phyloP scores from a whole-genome alignment of 1,140 invertebrate species.

The Heliothis virescens region DNA sequence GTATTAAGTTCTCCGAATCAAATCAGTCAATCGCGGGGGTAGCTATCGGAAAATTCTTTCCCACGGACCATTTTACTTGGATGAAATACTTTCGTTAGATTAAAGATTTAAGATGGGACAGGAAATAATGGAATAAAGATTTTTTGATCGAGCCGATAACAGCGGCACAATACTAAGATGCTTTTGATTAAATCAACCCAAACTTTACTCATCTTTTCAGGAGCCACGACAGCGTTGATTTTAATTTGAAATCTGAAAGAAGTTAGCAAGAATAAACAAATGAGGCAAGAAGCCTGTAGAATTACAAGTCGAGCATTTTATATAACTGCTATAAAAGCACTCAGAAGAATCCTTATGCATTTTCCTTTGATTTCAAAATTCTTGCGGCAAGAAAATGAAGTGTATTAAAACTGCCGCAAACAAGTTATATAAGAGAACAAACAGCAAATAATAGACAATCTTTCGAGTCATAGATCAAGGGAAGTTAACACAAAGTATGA shows the following conservation, averaged over 20 bases:
- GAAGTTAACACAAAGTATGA: background rate
- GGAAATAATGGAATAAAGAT: background rate
- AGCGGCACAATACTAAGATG: too few species aligned
- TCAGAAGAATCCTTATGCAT: background rate
- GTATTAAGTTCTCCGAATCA: conserved; percentile 1
- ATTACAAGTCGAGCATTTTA: too few species aligned
- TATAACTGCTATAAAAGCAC: too few species aligned
- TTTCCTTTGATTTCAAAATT: background rate
- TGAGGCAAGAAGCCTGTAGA: too few species aligned
- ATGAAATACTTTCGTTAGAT: conserved; percentile 15
- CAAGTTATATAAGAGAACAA: conserved; percentile 1
- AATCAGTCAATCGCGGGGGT: conserved; percentile 14
- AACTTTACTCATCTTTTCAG: too few species aligned
- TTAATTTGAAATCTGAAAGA: too few species aligned
- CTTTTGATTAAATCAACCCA: too few species aligned
- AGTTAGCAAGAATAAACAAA: too few species aligned
- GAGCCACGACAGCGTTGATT: too few species aligned
- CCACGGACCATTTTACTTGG: conserved; percentile 20
- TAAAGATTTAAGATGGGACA: conserved; percentile 28
- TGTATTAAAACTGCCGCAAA: background rate
- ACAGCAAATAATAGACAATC: conserved; percentile 2
- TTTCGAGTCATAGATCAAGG: conserved; percentile 18
- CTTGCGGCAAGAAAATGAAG: background rate
- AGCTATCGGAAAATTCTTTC: conserved; percentile 43
- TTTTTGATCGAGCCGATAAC: too few species aligned